Evolutionary conservation across 1,140 invertebrate genomes (phyloP), one percentile per base, ranked within the genome.

Genomic region (Streblospio benedicti): DNA sequence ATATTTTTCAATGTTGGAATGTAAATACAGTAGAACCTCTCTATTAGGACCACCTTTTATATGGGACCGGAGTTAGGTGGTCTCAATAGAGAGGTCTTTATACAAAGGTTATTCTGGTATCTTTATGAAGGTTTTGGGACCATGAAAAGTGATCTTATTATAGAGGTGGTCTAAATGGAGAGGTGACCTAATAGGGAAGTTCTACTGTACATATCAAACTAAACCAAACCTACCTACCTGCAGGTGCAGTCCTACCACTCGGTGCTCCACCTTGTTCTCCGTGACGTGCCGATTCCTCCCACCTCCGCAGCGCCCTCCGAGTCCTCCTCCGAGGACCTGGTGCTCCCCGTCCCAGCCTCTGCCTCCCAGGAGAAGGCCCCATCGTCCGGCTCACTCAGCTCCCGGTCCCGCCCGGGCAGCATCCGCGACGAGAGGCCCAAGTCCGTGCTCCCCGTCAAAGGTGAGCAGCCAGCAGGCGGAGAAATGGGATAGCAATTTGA

Each of bases 221-320:
- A 14, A n/a, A n/a, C 45, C 9, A 9, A 16, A 20, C 25, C 25
- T 49, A 9, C n/a, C 5, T 28, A 51, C 49, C 49, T 27, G 49
- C 62, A 76, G 74, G 68, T 73, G 44, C 63, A 66, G 6, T 55
- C 65, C 6, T 76, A 70, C 61, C 72, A 76, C 54, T 72, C 67
- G 66, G 71, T 73, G 12, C 23, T 74, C 23, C 76, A 77, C 59
- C 56, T 77, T 61, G 53, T 76, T 33, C 57, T 77, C 12, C 69
- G 75, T 49, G 66, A 71, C 32, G 67, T 76, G 6, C 73, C 76
- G 2, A n/a, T 38, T 38, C 35, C 35, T 38, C 35, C 35, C n/a
- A 38, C 35, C n/a, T n/a, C n/a, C n/a, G n/a, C n/a, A n/a, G n/a
- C n/a, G n/a, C n/a, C n/a, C n/a, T n/a, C n/a, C n/a, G n/a, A n/a